Evolutionary conservation across 1,140 invertebrate species (phyloP).

Genomic region (Rhysida immarginata): DNA sequence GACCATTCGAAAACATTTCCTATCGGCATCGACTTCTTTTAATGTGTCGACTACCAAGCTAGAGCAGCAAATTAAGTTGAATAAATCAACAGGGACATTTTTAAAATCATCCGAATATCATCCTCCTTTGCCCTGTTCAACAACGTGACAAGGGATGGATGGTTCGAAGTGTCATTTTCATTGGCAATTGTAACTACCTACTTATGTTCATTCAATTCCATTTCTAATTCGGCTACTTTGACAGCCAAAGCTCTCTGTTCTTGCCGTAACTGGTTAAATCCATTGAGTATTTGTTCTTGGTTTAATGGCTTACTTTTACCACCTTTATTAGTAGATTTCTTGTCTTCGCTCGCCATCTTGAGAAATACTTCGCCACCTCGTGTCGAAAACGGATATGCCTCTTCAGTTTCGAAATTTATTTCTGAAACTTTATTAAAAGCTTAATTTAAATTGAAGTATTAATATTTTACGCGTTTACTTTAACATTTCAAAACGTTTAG

Average conservation of each 20-base stretch:
- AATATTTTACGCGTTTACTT: no score
- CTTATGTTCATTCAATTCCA: conserved; percentile 90
- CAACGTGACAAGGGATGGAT: background rate
- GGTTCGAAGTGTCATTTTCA: background rate
- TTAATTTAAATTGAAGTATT: no score
- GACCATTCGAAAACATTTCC: conserved; percentile 86
- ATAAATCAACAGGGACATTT: background rate
- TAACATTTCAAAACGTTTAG: no score
- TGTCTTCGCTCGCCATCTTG: conserved; percentile 3
- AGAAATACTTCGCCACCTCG: no score
- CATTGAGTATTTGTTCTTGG: conserved; percentile 65
- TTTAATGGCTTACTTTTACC: background rate
- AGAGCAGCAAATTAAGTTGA: conserved; percentile 10
- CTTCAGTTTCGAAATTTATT: no score
- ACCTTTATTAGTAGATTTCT: conserved; percentile 1
- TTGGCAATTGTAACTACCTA: conserved; percentile 34
- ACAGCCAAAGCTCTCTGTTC: conserved; percentile 70
- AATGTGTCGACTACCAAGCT: conserved; percentile 91
- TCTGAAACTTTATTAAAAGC: no score
- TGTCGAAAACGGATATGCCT: no score
- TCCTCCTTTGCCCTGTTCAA: no score
- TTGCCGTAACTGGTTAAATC: conserved; percentile 67
- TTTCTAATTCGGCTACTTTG: conserved; percentile 80
- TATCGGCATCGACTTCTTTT: conserved; percentile 61
- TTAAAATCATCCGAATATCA: background rate